Percentiles rank a stretch among this genome's conserved stretches.
These are phyloP conservation scores for Tinamus major DNA, from an alignment of 2,797 vertebrate species.

Conservation along the genomic window DNA sequence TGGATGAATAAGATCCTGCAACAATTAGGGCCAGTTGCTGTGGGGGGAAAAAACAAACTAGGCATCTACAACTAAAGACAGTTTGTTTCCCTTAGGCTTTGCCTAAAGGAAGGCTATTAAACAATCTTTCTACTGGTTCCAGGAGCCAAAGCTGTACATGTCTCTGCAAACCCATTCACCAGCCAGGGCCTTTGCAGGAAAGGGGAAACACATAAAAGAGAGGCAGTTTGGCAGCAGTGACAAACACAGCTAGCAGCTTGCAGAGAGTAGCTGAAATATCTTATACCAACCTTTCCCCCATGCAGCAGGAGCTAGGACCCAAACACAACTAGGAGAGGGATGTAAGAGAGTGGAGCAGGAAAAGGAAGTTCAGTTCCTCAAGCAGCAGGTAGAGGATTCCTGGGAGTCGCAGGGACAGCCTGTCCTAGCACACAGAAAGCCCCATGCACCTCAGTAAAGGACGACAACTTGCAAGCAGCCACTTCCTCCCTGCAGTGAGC, in stretches of 20 bases:
- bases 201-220: not conserved
- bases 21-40: not conserved
- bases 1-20: not conserved
- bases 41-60: not conserved
- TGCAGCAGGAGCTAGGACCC: not conserved
- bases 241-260: not conserved
- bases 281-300: not conserved
- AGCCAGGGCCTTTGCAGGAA: not conserved
- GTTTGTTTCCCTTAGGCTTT: not conserved
- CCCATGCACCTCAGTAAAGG: too few species aligned
- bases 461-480: not conserved
- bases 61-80: not conserved
- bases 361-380: too few species aligned
- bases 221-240: not conserved
- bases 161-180: conserved; percentile 13
- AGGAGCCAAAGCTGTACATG: not conserved
- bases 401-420: not conserved
- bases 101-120: not conserved
- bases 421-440: not conserved
- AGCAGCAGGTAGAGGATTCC: not conserved
- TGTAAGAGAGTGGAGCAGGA: not conserved
- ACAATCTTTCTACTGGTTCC: conserved; percentile 16
- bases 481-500: not conserved
- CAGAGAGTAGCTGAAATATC: not conserved
- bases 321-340: not conserved